Base-by-base conservation (phyloP, 2,888 invertebrate species). In the Andrena praecox region DNA sequence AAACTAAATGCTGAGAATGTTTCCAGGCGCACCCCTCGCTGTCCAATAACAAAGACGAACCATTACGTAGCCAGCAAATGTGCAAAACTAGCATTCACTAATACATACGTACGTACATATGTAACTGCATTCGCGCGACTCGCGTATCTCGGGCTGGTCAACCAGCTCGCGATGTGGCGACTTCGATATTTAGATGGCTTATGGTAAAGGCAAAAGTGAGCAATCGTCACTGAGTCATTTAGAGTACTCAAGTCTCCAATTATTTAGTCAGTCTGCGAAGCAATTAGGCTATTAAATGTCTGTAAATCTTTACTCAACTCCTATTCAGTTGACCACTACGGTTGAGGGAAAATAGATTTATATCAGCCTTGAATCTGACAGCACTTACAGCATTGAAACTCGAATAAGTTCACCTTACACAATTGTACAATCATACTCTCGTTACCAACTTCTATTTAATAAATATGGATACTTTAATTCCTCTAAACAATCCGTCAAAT, bases 1-100 rank as follows among this genome's bases (percentile, higher is more conserved):
- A 42, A 68, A 78, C 48, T 72, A 77, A 81, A 86, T 77, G 59
- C 63, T 81, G 78, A 56, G 74, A 66, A 86, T 75, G 64, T 77
- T 75, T 72, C 75, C 62, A 29, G 24, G 10, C 24, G 33, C 12
- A 6, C 10, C 33, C 42, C n/a, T 31, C 50, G 27, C 31, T 52
- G 52, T 73, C 76, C 35, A 20, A 48, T 48, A 62, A 71, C 81
- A 75, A 86, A 60, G 50, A 63, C 75, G 70, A 42, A 29, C 69
- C 52, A 75, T 79, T 70, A 70, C 24, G 20, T 73, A 48, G 48
- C 35, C 20, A 12, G 29, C 33, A 69, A 48, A 54, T 56, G 62
- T 56, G 56, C 48, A 56, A 80, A 85, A 85, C 64, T 85, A 77
- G 68, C 54, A 63, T 60, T 12, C 56, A 56, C 71, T 10, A 16